phyloP scores from a whole-genome alignment of 2,888 invertebrate genomes.

The Pristionchus arcanus region DNA sequence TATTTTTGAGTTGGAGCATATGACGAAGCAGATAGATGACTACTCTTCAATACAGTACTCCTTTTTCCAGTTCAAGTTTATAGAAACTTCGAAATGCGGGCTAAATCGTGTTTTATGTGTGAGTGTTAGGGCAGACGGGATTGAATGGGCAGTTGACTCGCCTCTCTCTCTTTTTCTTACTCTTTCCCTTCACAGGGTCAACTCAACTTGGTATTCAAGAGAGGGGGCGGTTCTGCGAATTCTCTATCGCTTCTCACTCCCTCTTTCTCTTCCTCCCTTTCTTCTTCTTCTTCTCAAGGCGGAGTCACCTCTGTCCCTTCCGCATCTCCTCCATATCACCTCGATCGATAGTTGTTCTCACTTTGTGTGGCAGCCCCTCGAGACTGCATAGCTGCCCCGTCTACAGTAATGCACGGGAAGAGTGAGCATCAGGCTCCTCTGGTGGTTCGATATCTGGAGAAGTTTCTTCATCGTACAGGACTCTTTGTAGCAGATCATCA shows the following conservation, averaged over 20 bases:
- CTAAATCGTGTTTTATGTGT: slow-evolving; percentile 42
- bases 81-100: not conserved
- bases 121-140: slow-evolving; percentile 25
- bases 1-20: not conserved
- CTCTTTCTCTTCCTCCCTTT: slow-evolving; percentile 20
- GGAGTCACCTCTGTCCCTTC: not conserved
- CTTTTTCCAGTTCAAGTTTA: not conserved
- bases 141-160: slow-evolving; percentile 29
- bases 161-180: slow-evolving; percentile 43
- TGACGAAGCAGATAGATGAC: not conserved
- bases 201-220: slow-evolving; percentile 36
- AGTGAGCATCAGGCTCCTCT: slow-evolving; percentile 27
- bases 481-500: slow-evolving; percentile 71
- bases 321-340: not conserved
- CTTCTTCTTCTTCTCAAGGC: slow-evolving; percentile 48
- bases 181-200: slow-evolving; percentile 29
- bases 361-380: slow-evolving; percentile 44
- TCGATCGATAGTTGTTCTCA: not conserved
- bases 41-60: not conserved
- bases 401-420: slow-evolving; percentile 40
- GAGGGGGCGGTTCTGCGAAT: slow-evolving; percentile 37
- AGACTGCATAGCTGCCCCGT: slow-evolving; percentile 40
- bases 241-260: slow-evolving; percentile 44
- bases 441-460: slow-evolving; percentile 66
- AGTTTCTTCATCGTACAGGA: slow-evolving; percentile 64